Percentiles rank a stretch among this genome's conserved stretches.
Conservation (phyloP, 2,888 invertebrate genomes). For the Yponomeuta plumbellus region DNA sequence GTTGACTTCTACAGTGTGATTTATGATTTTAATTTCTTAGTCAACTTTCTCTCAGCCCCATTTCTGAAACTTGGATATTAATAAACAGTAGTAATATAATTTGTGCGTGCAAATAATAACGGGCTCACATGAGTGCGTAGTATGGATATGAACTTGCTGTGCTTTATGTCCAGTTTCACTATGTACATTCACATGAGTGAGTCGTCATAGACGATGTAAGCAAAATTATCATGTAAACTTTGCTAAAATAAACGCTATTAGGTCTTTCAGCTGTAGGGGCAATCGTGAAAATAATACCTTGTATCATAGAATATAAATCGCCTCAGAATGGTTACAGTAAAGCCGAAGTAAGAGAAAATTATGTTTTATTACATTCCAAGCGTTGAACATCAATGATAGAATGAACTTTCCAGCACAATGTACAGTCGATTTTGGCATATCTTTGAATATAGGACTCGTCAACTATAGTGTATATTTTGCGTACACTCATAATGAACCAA, state of each 20-base stretch:
- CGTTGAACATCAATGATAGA: neutral
- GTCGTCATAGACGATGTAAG: neutral
- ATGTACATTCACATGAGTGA: neutral
- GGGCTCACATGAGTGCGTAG: neutral
- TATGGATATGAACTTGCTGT: neutral
- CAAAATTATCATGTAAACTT: neutral
- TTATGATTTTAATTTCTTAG: too few relatives aligned
- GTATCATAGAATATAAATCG: neutral
- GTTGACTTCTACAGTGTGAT: too few relatives aligned
- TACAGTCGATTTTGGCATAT: neutral
- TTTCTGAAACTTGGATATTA: too few relatives aligned
- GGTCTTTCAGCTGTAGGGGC: neutral
- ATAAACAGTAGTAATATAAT: too few relatives aligned
- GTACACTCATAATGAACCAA: too few relatives aligned
- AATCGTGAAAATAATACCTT: neutral
- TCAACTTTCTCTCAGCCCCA: too few relatives aligned
- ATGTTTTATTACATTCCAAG: neutral
- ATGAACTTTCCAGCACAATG: neutral
- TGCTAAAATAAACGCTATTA: neutral
- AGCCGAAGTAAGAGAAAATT: neutral
- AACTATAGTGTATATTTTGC: neutral
- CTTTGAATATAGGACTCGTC: neutral
- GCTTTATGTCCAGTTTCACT: neutral
- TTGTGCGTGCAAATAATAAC: too few relatives aligned
- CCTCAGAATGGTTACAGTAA: too few relatives aligned